phyloP scores from a whole-genome alignment of 2,113 vertebrate genomes.

The Amia ocellicauda region DNA sequence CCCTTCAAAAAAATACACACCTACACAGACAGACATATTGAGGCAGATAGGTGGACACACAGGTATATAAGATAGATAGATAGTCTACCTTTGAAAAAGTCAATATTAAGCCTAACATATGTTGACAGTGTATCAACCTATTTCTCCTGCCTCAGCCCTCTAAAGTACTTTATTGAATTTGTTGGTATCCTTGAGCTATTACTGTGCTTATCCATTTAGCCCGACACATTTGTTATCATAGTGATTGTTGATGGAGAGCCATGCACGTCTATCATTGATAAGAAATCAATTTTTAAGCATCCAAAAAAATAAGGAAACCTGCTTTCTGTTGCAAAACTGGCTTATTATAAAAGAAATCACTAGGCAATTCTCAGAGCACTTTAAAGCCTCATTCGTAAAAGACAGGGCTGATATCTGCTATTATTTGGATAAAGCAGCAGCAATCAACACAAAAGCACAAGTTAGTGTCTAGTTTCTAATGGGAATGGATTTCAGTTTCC shows the following conservation, averaged over 20 bases:
- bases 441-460: no score
- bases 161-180: neutral
- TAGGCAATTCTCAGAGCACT: no score
- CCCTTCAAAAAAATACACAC: no score
- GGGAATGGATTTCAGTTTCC: no score
- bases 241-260: neutral
- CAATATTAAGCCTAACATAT: neutral
- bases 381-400: no score
- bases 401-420: no score
- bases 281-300: neutral
- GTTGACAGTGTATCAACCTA: neutral
- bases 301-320: neutral
- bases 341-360: neutral
- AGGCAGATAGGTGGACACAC: no score
- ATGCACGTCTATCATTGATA: neutral
- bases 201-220: neutral
- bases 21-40: no score
- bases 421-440: no score
- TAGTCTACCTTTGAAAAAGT: neutral
- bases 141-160: neutral
- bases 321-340: neutral
- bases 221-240: neutral
- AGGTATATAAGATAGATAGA: no score
- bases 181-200: neutral
- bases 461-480: no score